Evolutionary conservation across 1,140 invertebrate genomes (phyloP), one percentile per base, ranked within the genome.

Genomic region (Lepidostoma basale): DNA sequence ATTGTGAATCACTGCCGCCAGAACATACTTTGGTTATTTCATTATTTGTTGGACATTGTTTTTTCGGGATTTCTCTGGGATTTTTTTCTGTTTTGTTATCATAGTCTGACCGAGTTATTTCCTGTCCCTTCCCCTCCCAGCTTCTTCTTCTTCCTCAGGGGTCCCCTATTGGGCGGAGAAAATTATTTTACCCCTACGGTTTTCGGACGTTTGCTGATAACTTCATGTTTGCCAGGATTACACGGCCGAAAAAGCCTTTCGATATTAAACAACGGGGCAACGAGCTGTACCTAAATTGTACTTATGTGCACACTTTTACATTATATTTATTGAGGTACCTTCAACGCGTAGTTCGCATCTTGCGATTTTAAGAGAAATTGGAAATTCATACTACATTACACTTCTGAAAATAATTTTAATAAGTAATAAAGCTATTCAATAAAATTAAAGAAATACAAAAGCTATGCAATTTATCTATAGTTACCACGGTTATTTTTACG

Each of bases 101-200:
- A 10, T 14, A 28, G 54, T 58, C 5, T 45, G 33, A 23, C 33
- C 54, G 54, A 62, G 56, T 62, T 60, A 49, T 62, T 67, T 67
- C 40, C 42, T 68, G 45, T 62, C 20, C 54, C 26, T 33, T 30
- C 12, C 36, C 42, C 14, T 23, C 20, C 16, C 20, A 26, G 10
- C 5, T 3, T 12, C 45, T 18, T 18, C 23, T 49, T 22, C n/a
- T 12, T n/a, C 45, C 45, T 25, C 22, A 12, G 22, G 45, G 45
- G 45, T 12, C 45, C 20, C 22, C 12, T 49, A 22, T 23, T 49
- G 45, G 22, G 45, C 45, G 3, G 45, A 12, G 47, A 66, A 66
- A 56, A 66, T 68, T 67, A 60, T 60, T 60, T 60, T 60, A 18
- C 30, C 59, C 36, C 8, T 33, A 16, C 25, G 12, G 8, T 9